These are phyloP conservation scores for Falcaria lacertinaria DNA, from an alignment of 2,888 invertebrate species.

Conservation along the genomic window DNA sequence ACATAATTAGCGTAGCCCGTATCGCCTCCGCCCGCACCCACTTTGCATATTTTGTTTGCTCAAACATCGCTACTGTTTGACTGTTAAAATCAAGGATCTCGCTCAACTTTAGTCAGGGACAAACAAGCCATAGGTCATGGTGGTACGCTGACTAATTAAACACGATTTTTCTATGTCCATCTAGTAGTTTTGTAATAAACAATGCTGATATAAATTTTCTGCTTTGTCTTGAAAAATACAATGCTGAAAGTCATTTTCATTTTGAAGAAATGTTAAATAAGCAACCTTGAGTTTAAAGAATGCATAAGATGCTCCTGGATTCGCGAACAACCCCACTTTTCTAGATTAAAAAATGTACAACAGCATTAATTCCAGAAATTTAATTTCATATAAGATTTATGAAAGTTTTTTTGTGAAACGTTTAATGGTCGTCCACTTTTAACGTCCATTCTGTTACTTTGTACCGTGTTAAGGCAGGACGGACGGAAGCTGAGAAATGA, in stretches of 20 bases:
- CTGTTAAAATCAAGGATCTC: constrained; percentile 72
- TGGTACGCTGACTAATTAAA: constrained; percentile 30
- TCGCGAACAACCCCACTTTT: too few species aligned
- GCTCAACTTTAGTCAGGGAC: constrained; percentile 46
- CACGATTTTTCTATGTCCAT: constrained; percentile 21
- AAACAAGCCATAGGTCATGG: constrained; percentile 51
- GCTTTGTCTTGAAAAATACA: too few species aligned
- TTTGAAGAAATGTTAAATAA: too few species aligned
- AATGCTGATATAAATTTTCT: too few species aligned
- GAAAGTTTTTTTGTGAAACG: constrained; percentile 23
- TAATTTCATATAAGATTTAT: constrained; percentile 20
- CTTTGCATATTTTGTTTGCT: constrained; percentile 77
- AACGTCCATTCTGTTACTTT: constrained; percentile 31
- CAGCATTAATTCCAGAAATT: neutral
- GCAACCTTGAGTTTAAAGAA: too few species aligned
- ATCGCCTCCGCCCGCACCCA: constrained; percentile 67
- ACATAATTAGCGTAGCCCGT: constrained; percentile 71
- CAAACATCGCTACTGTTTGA: constrained; percentile 71
- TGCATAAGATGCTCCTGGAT: too few species aligned
- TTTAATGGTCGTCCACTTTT: constrained; percentile 27
- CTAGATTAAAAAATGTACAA: neutral
- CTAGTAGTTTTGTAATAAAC: neutral
- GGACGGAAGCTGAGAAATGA: constrained; percentile 27
- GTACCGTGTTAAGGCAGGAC: constrained; percentile 23
- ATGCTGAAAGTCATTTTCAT: too few species aligned